These are phyloP conservation scores for Heterotis niloticus DNA, from an alignment of 2,113 vertebrate species.

Conservation along the genomic window DNA sequence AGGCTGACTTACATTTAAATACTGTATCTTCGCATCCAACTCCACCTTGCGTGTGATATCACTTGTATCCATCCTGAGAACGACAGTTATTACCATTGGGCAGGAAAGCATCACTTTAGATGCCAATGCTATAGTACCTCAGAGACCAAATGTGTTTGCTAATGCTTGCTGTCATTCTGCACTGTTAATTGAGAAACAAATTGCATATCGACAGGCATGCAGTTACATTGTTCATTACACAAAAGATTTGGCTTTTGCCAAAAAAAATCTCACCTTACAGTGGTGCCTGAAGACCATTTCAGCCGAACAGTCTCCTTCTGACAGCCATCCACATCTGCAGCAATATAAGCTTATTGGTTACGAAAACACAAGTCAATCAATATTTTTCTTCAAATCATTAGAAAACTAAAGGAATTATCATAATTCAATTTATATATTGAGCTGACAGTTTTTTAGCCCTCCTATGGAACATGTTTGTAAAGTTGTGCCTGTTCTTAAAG, in stretches of 20 bases:
- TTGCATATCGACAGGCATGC: neutral
- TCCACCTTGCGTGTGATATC: conserved; percentile 82
- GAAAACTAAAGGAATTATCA: too few relatives aligned
- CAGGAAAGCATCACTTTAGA: neutral
- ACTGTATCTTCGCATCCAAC: conserved; percentile 86
- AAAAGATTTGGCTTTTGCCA: neutral
- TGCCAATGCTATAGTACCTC: neutral
- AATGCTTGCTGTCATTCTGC: too few relatives aligned
- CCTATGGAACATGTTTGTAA: too few relatives aligned
- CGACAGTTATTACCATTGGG: neutral
- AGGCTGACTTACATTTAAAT: conserved; percentile 50
- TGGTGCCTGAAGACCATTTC: conserved; percentile 78
- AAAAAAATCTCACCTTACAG: conserved; percentile 65
- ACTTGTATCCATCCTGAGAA: conserved; percentile 79
- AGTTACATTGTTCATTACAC: too few relatives aligned
- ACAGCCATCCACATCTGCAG: conserved; percentile 79
- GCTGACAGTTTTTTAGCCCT: neutral
- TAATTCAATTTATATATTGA: neutral
- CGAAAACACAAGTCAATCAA: too few relatives aligned
- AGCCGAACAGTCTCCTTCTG: conserved; percentile 91
- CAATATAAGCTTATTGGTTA: conserved; percentile 3
- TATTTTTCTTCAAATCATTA: too few relatives aligned
- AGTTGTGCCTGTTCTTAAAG: too few relatives aligned
- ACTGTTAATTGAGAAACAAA: neutral
- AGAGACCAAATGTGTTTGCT: neutral